phyloP scores from a whole-genome alignment of 1,140 invertebrate genomes.

The Drosophila biarmipes region DNA sequence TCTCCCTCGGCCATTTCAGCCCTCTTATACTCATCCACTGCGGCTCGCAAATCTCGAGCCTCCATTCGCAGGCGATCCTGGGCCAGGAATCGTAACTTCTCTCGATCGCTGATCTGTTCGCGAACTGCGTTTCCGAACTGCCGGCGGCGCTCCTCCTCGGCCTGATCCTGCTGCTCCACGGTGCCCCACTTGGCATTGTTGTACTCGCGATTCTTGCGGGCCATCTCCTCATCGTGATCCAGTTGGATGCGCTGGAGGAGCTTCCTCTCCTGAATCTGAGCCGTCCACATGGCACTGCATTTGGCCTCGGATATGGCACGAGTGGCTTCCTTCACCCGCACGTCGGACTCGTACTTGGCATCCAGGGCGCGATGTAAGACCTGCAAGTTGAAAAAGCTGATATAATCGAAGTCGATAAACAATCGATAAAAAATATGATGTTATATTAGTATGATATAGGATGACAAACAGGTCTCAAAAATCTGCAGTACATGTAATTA shows the following conservation, averaged over 20 bases:
- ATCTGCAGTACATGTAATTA: too few species aligned
- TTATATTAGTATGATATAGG: too few species aligned
- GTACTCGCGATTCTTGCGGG: slow-evolving; percentile 46
- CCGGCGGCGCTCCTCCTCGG: slow-evolving; percentile 34
- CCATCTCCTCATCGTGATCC: slow-evolving; percentile 41
- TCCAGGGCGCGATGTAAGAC: slow-evolving; percentile 21
- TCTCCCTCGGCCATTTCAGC: slow-evolving; percentile 36
- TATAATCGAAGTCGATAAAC: background rate
- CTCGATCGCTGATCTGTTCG: slow-evolving; percentile 62
- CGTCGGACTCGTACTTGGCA: slow-evolving; percentile 55
- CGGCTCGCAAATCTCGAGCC: slow-evolving; percentile 35
- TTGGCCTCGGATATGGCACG: slow-evolving; percentile 66
- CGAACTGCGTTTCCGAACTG: slow-evolving; percentile 57
- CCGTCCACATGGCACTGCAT: slow-evolving; percentile 72
- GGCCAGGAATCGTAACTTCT: slow-evolving; percentile 53
- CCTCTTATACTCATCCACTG: slow-evolving; percentile 51
- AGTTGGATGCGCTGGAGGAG: slow-evolving; percentile 36
- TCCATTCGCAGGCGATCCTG: slow-evolving; percentile 57
- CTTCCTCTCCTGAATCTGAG: slow-evolving; percentile 51
- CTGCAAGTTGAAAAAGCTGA: background rate
- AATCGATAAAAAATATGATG: too few species aligned
- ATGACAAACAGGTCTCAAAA: too few species aligned
- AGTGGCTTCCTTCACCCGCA: slow-evolving; percentile 48
- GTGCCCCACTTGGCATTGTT: slow-evolving; percentile 68
- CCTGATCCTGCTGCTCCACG: slow-evolving; percentile 37